Conservation (phyloP, 2,113 vertebrate species). For the Pygoscelis antarcticus region DNA sequence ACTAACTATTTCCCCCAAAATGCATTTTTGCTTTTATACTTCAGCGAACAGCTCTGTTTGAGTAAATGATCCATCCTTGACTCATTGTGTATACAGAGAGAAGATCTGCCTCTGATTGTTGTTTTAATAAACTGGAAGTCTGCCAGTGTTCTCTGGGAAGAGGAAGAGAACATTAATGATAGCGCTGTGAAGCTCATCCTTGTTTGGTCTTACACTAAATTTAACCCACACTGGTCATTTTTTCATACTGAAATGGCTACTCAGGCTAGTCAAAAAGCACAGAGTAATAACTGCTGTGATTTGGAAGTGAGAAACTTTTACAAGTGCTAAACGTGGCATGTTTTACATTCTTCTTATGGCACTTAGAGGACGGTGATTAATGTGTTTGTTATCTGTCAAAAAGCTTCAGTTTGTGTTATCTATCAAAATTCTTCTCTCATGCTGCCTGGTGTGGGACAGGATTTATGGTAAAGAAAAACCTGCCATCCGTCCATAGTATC, state of each 20-base stretch:
- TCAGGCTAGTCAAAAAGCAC: conserved; percentile 32
- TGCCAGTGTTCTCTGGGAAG: conserved; percentile 69
- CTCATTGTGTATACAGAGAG: conserved; percentile 61
- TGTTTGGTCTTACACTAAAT: conserved; percentile 66
- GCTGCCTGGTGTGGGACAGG: background rate
- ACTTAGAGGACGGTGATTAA: conserved; percentile 66
- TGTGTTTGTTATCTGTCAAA: conserved; percentile 59
- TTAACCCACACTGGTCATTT: conserved; percentile 62
- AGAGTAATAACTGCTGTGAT: conserved; percentile 35
- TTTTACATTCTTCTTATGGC: conserved; percentile 64
- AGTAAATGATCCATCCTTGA: conserved; percentile 74
- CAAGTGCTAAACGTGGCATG: background rate
- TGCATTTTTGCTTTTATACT: conserved; percentile 69
- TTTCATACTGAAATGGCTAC: conserved; percentile 18
- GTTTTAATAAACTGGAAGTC: conserved; percentile 79
- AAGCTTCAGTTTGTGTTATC: conserved; percentile 60
- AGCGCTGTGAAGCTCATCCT: conserved; percentile 48
- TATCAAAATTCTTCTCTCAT: conserved; percentile 67
- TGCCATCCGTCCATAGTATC: conserved; percentile 23
- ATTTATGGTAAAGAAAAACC: conserved; percentile 73
- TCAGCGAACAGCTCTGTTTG: conserved; percentile 64
- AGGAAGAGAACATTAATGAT: conserved; percentile 62
- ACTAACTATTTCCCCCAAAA: conserved; percentile 52
- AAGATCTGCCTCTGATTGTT: conserved; percentile 70
- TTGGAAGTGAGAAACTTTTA: conserved; percentile 35